Evolutionary conservation across 2,888 invertebrate genomes (phyloP), one percentile per base, ranked within the genome.

Genomic region (Pollenia griseotomentosa): DNA sequence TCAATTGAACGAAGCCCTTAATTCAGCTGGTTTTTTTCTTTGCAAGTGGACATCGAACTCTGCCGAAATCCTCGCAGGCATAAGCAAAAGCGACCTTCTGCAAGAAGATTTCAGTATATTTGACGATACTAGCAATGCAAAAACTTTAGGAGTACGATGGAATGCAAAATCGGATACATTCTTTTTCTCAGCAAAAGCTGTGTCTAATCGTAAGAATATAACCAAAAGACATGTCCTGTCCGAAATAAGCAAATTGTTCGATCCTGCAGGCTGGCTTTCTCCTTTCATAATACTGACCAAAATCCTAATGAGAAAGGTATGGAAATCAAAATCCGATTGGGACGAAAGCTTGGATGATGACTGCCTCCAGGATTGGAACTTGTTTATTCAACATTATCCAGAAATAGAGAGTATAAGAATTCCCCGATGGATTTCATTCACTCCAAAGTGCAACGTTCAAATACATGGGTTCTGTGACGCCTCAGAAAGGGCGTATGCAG

Each of bases 11-110:
- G 9, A n/a, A 19, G 40, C 51, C 3, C 63, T 77, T n/a, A 8
- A 12, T n/a, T 65, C 66, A 10, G 78, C 78, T 19, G 78, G 78
- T 2, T 68, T 78, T 55, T 42, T 40, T 5, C n/a, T 78, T 2
- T 12, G 68, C 0, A 78, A 68, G 19, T 78, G 78, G 57, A 68
- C 68, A 0, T 78, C 68, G 7, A 78, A 78, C 7, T 42, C 44
- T 33, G 53, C 40, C 8, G 66, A 78, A 66, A 23, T 66, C 23
- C 19, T 78, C 12, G 33, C 12, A 12, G 33, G 12, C 16, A 42
- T 68, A 33, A 23, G 44, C 12, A 46, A 48, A 40, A 42, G 16
- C 2, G 57, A 68, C 46, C 68, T 68, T 10, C 10, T 78, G 2
- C 63, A 48, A 19, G 68, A 66, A 44, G 66, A 78, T 12, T 78